phyloP scores from a whole-genome alignment of 2,797 vertebrate species.

The Botia kubotai region DNA sequence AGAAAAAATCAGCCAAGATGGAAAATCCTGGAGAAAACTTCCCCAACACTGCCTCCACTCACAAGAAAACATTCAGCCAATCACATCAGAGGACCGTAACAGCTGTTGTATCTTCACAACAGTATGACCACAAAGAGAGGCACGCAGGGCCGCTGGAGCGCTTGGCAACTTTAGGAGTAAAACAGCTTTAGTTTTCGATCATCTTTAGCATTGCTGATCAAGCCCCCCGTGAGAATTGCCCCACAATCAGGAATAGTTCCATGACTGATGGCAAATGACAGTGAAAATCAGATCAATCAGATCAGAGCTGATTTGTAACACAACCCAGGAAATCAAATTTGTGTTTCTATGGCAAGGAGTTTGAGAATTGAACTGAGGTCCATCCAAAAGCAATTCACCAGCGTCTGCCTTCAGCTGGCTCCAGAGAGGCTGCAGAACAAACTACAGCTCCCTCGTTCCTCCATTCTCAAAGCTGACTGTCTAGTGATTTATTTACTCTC shows the following conservation, averaged over 20 bases:
- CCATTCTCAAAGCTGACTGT: neutral
- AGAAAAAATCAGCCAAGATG: neutral
- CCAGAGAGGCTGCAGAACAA: neutral
- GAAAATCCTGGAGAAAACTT: too few species aligned
- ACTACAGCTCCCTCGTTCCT: neutral
- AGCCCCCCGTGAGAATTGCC: neutral
- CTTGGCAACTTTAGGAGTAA: neutral
- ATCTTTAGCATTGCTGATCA: neutral
- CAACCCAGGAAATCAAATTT: neutral
- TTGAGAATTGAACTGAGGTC: slow-evolving; percentile 1
- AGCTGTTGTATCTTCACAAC: too few species aligned
- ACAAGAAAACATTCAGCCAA: neutral
- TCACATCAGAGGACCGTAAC: neutral
- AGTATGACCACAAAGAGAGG: neutral
- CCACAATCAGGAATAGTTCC: slow-evolving; percentile 10
- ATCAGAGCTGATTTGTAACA: neutral
- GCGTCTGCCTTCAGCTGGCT: neutral
- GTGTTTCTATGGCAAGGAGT: neutral
- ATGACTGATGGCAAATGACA: slow-evolving; percentile 14
- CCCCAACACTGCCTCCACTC: neutral
- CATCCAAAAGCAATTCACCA: neutral
- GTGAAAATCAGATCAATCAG: slow-evolving; percentile 11
- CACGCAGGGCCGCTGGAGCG: neutral
- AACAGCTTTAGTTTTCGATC: neutral
- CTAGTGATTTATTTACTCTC: neutral